Base-by-base conservation (phyloP, 2,888 invertebrate genomes). In the Amblyjoppa proteus region DNA sequence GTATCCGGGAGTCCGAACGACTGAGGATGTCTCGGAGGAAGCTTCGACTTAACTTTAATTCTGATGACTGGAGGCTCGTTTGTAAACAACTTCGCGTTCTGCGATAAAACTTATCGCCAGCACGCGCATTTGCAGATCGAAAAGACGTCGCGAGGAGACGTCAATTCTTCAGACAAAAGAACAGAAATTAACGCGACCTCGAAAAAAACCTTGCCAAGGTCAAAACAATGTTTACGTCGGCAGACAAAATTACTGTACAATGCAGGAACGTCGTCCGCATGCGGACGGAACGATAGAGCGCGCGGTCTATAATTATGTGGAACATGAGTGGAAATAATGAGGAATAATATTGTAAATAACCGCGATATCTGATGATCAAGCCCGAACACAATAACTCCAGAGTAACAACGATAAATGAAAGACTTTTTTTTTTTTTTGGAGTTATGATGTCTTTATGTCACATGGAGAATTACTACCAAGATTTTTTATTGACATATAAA, bases 1-100 rank as follows among this genome's bases (percentile, higher is more conserved):
- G 66, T 34, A 38, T 66, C 66, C 66, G 53, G 76, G 11, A 64
- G 16, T 77, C 56, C 76, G 53, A 25, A 38, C 68, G 56, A 6
- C n/a, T 25, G 41, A 53, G 53, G 28, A 77, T 51, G 0, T 16
- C 16, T 28, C 25, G 58, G 1, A 49, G 73, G 56, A 28, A 4
- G 28, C 34, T 16, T 45, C 28, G n/a, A 61, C n/a, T 49, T 34
- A 11, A 13, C 11, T 16, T 64, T 61, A 0, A 61, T 45, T 49
- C n/a, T 1, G 9, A 3, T 13, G 31, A 49, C 45, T n/a, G 20
- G 7, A 20, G 3, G n/a, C 20, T 58, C 58, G 6, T 58, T 58
- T 28, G 25, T 58, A 13, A 73, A 56, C 34, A 49, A 49, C 11
- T 69, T 45, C 20, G 11, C 25, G 68, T 7, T 45, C 7, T 49